phyloP scores from a whole-genome alignment of 2,888 invertebrate species.

The Tachina grossa region DNA sequence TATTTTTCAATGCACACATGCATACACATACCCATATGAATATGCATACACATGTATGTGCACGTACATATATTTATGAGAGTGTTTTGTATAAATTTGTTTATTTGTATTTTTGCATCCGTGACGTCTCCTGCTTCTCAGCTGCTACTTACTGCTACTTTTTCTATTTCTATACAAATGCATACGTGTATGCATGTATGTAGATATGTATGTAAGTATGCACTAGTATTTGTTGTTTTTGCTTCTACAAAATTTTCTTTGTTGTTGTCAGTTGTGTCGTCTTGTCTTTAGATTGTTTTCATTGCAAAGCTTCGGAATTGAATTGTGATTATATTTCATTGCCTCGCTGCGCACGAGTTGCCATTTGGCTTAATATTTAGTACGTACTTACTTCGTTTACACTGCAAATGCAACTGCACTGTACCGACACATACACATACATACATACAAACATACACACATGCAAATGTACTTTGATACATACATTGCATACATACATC shows the following conservation, averaged over 20 bases:
- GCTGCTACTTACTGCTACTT: constrained; percentile 55
- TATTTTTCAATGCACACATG: not conserved
- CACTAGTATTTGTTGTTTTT: constrained; percentile 34
- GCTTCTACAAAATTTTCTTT: constrained; percentile 44
- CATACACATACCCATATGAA: too few relatives aligned
- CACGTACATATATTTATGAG: not conserved
- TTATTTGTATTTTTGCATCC: constrained; percentile 46
- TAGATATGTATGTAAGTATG: constrained; percentile 9
- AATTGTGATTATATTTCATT: constrained; percentile 74
- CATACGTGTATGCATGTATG: not conserved
- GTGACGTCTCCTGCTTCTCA: constrained; percentile 46
- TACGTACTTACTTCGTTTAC: constrained; percentile 44
- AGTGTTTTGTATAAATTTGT: not conserved
- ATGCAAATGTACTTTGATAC: not conserved
- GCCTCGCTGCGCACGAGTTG: constrained; percentile 73
- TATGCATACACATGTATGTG: too few relatives aligned
- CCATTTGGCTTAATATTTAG: constrained; percentile 71
- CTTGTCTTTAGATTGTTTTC: constrained; percentile 59
- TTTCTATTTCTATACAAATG: constrained; percentile 28
- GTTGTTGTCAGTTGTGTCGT: constrained; percentile 56
- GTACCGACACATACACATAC: constrained; percentile 1
- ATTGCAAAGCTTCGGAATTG: constrained; percentile 67
- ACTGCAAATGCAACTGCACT: constrained; percentile 41
- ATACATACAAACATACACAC: not conserved
- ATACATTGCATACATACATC: not conserved